Evolutionary conservation across 2,113 vertebrate species (phyloP).

Genomic region (Erythrocercus mccallii): DNA sequence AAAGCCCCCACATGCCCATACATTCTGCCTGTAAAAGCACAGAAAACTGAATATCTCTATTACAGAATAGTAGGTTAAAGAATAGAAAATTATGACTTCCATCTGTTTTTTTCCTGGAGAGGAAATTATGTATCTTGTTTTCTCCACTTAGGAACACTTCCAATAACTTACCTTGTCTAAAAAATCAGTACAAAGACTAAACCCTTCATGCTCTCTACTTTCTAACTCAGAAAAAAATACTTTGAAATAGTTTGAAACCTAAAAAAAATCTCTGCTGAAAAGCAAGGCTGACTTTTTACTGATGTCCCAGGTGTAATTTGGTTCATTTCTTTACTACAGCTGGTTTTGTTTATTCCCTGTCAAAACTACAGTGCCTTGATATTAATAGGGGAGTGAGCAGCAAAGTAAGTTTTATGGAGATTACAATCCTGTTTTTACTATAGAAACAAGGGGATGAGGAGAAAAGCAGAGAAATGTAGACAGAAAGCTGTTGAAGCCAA

Average conservation of each 20-base stretch:
- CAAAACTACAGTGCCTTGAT: not conserved
- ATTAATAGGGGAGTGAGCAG: not conserved
- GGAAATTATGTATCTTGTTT: not conserved
- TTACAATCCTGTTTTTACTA: not conserved
- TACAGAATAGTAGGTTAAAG: not conserved
- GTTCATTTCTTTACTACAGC: not conserved
- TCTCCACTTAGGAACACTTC: not conserved
- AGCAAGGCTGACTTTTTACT: not conserved
- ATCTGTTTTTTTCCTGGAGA: not conserved
- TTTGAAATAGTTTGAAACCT: not conserved
- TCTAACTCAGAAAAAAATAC: not conserved
- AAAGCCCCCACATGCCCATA: not conserved
- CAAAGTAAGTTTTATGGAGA: not conserved
- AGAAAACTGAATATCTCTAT: not conserved
- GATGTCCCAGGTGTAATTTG: not conserved
- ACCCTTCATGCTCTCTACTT: not conserved
- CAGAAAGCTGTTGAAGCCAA: not conserved
- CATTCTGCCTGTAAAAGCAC: not conserved
- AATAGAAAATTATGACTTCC: not conserved
- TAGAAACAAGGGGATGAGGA: not conserved
- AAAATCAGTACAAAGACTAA: not conserved
- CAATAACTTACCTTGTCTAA: not conserved
- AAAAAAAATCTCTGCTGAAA: not conserved
- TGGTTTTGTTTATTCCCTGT: not conserved
- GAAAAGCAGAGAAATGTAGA: not conserved